Evolutionary conservation across 2,888 invertebrate genomes (phyloP).

Genomic region (Cheilosia vulpina): DNA sequence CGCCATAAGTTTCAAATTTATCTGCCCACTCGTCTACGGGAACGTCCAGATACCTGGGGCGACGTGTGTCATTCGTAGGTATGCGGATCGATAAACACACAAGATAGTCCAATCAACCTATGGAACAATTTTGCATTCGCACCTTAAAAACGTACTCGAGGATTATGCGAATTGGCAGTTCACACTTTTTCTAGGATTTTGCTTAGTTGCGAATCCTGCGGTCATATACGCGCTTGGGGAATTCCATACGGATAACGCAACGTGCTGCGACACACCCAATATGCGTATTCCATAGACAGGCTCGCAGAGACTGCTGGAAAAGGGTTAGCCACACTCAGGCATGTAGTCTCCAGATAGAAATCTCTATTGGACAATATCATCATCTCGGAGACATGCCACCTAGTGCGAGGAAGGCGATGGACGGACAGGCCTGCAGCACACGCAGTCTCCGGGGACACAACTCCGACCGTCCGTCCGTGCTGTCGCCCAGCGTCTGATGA

Average conservation of each 20-base stretch:
- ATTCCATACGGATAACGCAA: constrained; percentile 39
- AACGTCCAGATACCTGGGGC: not conserved
- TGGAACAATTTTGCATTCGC: constrained; percentile 55
- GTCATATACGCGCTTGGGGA: constrained; percentile 33
- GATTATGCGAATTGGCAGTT: constrained; percentile 63
- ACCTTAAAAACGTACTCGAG: constrained; percentile 58
- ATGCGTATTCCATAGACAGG: constrained; percentile 55
- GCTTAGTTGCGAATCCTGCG: constrained; percentile 26
- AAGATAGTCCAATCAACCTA: constrained; percentile 45
- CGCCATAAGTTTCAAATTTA: constrained; percentile 37
- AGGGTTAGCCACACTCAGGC: constrained; percentile 57
- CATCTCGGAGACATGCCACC: constrained; percentile 68
- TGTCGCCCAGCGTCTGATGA: constrained; percentile 67
- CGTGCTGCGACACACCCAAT: constrained; percentile 56
- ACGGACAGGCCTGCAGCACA: constrained; percentile 32
- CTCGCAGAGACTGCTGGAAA: constrained; percentile 59
- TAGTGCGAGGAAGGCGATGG: constrained; percentile 64
- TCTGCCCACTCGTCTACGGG: constrained; percentile 58
- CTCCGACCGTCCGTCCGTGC: constrained; percentile 28
- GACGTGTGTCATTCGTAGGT: constrained; percentile 56
- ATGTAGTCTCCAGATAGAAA: constrained; percentile 60
- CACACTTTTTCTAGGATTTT: constrained; percentile 64
- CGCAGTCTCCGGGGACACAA: constrained; percentile 36
- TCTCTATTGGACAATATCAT: constrained; percentile 74
- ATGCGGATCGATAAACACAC: constrained; percentile 56